Conservation (phyloP, 2,888 invertebrate genomes). For the Agrotis clavis region DNA sequence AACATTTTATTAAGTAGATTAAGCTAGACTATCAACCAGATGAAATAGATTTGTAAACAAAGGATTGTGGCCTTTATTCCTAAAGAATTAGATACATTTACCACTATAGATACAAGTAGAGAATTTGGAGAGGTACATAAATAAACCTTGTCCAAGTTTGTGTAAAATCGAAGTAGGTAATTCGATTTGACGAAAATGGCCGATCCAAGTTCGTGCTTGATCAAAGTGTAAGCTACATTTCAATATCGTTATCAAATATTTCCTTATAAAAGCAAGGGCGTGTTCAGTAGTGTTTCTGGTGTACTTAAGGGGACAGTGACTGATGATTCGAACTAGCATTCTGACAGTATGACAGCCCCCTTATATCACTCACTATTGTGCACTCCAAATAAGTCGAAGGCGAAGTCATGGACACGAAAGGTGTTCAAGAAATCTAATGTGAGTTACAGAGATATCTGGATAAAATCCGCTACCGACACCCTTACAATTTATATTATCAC, state of each 20-base stretch:
- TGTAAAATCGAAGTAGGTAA: not conserved
- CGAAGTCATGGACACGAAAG: slow-evolving; percentile 17
- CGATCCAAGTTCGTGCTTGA: not conserved
- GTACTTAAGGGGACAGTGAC: slow-evolving; percentile 51
- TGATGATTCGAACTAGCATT: slow-evolving; percentile 42
- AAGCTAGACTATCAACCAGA: not conserved
- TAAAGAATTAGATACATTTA: not conserved
- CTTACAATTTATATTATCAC: not conserved
- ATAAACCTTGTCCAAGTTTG: not conserved
- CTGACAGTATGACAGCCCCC: slow-evolving; percentile 43
- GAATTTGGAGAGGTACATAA: not conserved
- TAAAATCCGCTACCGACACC: not conserved
- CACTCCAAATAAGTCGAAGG: slow-evolving; percentile 40
- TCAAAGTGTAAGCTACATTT: slow-evolving; percentile 29
- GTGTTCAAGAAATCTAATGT: slow-evolving; percentile 3
- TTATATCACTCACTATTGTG: slow-evolving; percentile 52
- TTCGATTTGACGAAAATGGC: not conserved
- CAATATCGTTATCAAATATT: slow-evolving; percentile 54
- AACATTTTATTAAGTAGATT: no score
- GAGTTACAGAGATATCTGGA: not conserved
- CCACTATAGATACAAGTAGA: slow-evolving; percentile 5
- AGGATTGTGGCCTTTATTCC: not conserved
- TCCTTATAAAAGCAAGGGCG: slow-evolving; percentile 36
- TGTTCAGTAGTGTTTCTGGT: slow-evolving; percentile 38
- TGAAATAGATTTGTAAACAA: not conserved